Evolutionary conservation across 2,888 invertebrate genomes (phyloP).

Genomic region (Ectemnius continuus): DNA sequence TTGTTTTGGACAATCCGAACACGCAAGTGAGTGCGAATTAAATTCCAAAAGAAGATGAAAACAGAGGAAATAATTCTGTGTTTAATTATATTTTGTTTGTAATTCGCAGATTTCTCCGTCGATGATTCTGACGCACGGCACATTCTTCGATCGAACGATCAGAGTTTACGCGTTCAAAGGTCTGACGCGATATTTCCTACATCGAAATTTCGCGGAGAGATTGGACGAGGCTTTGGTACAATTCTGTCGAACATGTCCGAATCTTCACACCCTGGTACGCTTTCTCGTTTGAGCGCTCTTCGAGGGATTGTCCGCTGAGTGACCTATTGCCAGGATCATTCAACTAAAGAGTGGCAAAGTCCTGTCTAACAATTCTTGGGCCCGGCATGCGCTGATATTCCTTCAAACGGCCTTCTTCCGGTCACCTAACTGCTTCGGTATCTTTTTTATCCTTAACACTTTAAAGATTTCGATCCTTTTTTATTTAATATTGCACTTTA

Average conservation of each 20-base stretch:
- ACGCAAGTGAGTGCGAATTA: conserved; percentile 62
- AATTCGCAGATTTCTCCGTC: conserved; percentile 57
- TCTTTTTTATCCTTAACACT: too few relatives aligned
- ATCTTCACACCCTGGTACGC: conserved; percentile 84
- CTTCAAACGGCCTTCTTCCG: conserved; percentile 31
- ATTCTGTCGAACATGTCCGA: conserved; percentile 84
- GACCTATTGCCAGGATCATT: too few relatives aligned
- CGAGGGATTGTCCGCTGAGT: not conserved
- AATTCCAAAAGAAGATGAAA: too few relatives aligned
- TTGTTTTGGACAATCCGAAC: conserved; percentile 72
- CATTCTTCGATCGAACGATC: conserved; percentile 79
- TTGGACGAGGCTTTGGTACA: conserved; percentile 85
- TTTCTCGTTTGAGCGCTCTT: conserved; percentile 60
- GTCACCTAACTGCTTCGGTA: too few relatives aligned
- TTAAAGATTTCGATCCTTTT: too few relatives aligned
- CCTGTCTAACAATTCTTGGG: conserved; percentile 43
- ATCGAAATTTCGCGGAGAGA: conserved; percentile 85
- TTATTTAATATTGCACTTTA: too few relatives aligned
- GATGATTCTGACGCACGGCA: conserved; percentile 67
- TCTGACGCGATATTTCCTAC: conserved; percentile 83
- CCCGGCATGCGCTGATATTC: conserved; percentile 50
- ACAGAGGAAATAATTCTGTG: too few relatives aligned
- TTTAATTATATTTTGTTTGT: too few relatives aligned
- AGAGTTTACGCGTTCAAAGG: conserved; percentile 84
- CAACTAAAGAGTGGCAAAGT: too few relatives aligned